Evolutionary conservation across 2,113 vertebrate species (phyloP).

Genomic region (Cryptotis parvus): DNA sequence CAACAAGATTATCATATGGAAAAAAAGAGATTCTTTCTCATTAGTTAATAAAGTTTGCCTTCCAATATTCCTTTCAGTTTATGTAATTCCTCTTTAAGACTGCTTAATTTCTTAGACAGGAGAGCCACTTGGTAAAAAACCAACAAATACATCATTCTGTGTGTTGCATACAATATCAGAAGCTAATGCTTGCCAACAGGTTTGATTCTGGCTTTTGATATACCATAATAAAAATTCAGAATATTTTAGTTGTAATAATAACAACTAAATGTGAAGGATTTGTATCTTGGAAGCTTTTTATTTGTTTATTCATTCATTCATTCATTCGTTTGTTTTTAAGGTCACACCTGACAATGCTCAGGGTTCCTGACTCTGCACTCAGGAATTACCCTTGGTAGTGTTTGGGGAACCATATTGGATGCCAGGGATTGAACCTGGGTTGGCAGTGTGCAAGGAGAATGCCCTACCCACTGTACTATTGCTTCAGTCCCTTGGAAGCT

Average conservation of each 20-base stretch:
- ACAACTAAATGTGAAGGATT: background rate
- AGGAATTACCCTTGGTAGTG: too few species aligned
- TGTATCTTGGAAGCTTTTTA: background rate
- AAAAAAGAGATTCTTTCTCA: background rate
- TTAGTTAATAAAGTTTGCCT: background rate
- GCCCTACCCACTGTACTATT: too few species aligned
- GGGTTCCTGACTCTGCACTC: too few species aligned
- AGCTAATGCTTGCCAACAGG: background rate
- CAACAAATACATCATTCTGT: background rate
- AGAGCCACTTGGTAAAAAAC: background rate
- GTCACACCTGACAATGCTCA: too few species aligned
- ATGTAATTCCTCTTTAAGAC: background rate
- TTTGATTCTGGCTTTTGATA: background rate
- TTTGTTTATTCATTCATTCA: too few species aligned
- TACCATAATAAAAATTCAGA: background rate
- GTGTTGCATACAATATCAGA: background rate
- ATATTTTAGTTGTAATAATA: constrained; percentile 1
- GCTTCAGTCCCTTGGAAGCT: too few species aligned
- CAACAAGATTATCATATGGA: constrained; percentile 12
- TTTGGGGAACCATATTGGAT: too few species aligned
- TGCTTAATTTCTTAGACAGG: constrained; percentile 20
- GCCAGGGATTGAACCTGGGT: too few species aligned
- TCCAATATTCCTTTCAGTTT: background rate
- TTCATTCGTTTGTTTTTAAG: too few species aligned
- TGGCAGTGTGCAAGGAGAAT: too few species aligned